Percentiles rank a stretch among this genome's conserved stretches.
These are phyloP conservation scores for Helleia helle DNA, from an alignment of 2,888 invertebrate genomes.

Conservation along the genomic window DNA sequence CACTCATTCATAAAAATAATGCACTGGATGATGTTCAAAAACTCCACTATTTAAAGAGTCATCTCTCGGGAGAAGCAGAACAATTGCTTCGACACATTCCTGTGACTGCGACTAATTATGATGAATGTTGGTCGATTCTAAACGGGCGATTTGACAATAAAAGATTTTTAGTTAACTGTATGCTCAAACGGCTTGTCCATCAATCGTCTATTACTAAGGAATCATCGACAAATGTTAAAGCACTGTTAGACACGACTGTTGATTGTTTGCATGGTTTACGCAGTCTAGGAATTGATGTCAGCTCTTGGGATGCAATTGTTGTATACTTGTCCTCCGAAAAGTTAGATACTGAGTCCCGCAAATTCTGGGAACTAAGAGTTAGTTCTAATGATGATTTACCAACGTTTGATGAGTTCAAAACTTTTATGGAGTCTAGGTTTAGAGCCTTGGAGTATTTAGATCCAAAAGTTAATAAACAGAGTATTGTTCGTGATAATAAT, in stretches of 20 bases:
- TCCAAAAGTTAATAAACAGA: too few species aligned
- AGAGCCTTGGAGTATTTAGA: too few species aligned
- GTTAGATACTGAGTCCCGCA: not conserved
- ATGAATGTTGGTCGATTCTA: not conserved
- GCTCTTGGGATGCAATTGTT: not conserved
- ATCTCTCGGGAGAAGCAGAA: slow-evolving; percentile 23
- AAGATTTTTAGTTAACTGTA: not conserved
- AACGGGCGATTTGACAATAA: not conserved
- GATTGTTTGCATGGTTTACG: not conserved
- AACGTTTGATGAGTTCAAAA: too few species aligned
- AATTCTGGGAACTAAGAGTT: not conserved
- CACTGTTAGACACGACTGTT: too few species aligned
- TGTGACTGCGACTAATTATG: not conserved
- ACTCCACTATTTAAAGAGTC: slow-evolving; percentile 21
- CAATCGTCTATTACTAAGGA: not conserved
- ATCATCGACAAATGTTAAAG: too few species aligned
- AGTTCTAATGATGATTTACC: too few species aligned
- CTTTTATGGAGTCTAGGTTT: too few species aligned
- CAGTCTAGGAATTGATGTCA: not conserved
- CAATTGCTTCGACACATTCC: slow-evolving; percentile 3
- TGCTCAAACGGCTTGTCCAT: not conserved
- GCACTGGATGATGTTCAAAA: slow-evolving; percentile 21
- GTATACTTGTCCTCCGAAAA: not conserved
- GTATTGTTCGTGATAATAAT: too few species aligned
- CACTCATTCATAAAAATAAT: slow-evolving; percentile 20